Evolutionary conservation across 2,113 vertebrate species (phyloP).

Genomic region (Phocoena phocoena): DNA sequence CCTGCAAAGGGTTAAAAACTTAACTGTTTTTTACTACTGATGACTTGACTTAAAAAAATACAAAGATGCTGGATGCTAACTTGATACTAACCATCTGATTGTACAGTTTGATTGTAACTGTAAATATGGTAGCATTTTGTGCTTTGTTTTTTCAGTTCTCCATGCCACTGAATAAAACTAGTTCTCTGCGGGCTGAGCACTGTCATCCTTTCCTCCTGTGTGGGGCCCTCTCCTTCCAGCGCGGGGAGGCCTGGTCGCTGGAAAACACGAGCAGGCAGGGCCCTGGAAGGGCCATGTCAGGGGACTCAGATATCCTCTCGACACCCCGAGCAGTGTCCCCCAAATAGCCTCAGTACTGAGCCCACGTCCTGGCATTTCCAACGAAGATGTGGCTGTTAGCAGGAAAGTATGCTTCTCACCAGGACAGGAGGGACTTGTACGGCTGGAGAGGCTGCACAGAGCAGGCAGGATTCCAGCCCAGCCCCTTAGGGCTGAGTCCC

Average conservation of each 20-base stretch:
- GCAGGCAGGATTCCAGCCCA: not conserved
- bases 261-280: not conserved
- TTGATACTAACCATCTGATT: slow-evolving; percentile 78
- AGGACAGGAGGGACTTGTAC: not conserved
- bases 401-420: not conserved
- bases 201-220: not conserved
- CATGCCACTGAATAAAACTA: slow-evolving; percentile 80
- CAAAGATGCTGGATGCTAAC: slow-evolving; percentile 80
- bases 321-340: not conserved
- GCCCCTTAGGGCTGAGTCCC: not conserved
- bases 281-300: not conserved
- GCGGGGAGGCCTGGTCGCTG: not conserved
- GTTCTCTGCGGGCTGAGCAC: slow-evolving; percentile 59
- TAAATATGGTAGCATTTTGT: slow-evolving; percentile 79
- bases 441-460: not conserved
- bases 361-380: not conserved
- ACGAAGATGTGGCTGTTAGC: not conserved
- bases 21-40: slow-evolving; percentile 78
- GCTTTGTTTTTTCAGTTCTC: slow-evolving; percentile 49
- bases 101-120: slow-evolving; percentile 76
- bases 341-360: not conserved
- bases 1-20: slow-evolving; percentile 77
- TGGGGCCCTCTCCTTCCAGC: not conserved
- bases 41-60: slow-evolving; percentile 73
- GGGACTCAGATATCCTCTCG: not conserved